A percentile compares a stretch with the other conserved stretches of the same genome.
Conservation (phyloP, 2,113 vertebrate genomes). For the Phyllopteryx taeniolatus region DNA sequence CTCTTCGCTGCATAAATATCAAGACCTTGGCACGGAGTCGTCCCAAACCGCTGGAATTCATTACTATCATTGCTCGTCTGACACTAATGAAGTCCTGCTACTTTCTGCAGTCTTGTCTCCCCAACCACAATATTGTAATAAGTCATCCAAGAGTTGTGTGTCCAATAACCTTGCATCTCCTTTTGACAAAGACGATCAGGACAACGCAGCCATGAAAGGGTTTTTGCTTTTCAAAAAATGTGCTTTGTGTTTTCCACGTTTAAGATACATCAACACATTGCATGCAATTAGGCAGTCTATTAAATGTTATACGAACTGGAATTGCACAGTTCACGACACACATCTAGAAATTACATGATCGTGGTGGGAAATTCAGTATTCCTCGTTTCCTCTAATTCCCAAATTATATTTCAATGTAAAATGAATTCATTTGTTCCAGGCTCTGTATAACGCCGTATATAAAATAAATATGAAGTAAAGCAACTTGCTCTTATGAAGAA, state of each 20-base stretch:
- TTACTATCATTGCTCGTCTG: slow-evolving; percentile 70
- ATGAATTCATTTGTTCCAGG: too few relatives aligned
- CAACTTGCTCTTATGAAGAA: too few relatives aligned
- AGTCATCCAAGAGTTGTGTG: slow-evolving; percentile 64
- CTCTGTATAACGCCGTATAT: too few relatives aligned
- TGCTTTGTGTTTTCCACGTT: background rate
- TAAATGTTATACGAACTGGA: too few relatives aligned
- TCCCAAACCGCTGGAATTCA: slow-evolving; percentile 70
- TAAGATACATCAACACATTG: background rate
- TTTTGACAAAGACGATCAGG: slow-evolving; percentile 63
- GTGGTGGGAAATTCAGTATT: too few relatives aligned
- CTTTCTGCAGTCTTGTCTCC: slow-evolving; percentile 63
- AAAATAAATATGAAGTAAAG: too few relatives aligned
- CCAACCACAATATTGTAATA: slow-evolving; percentile 73
- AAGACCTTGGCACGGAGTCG: slow-evolving; percentile 60
- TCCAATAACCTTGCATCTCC: slow-evolving; percentile 44
- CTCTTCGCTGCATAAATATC: slow-evolving; percentile 54
- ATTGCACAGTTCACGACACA: too few relatives aligned
- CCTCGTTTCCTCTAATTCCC: too few relatives aligned
- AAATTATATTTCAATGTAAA: too few relatives aligned
- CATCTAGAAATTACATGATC: too few relatives aligned
- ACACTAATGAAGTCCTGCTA: slow-evolving; percentile 74
- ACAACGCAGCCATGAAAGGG: background rate
- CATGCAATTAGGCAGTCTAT: too few relatives aligned
- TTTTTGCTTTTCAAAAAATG: background rate